These are phyloP conservation scores for Cryptocheilus praepositus DNA, from an alignment of 2,888 invertebrate genomes.

Conservation along the genomic window DNA sequence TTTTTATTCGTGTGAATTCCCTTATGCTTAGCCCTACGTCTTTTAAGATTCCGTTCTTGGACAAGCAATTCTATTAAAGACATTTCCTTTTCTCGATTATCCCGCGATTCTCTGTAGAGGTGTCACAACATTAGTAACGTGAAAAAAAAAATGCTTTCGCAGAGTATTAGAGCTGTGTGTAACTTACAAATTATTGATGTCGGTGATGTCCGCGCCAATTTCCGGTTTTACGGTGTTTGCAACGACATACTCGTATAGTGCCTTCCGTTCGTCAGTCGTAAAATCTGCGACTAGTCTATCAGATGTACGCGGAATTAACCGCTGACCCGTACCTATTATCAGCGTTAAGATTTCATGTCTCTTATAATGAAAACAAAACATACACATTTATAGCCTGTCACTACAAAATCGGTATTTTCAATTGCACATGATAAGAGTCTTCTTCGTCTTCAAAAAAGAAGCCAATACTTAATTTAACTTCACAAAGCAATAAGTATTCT, in stretches of 20 bases:
- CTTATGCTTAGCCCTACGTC: conserved; percentile 68
- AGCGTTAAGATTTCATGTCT: conserved; percentile 54
- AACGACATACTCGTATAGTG: conserved; percentile 70
- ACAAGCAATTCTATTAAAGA: conserved; percentile 65
- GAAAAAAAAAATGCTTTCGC: conserved; percentile 9
- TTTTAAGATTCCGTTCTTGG: conserved; percentile 69
- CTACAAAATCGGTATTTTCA: background rate
- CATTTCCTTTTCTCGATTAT: conserved; percentile 44
- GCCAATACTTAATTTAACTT: background rate
- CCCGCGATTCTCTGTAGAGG: conserved; percentile 44
- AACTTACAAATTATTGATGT: conserved; percentile 63
- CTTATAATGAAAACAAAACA: conserved; percentile 10
- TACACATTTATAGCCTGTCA: background rate
- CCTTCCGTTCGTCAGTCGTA: conserved; percentile 70
- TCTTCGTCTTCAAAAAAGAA: too few relatives aligned
- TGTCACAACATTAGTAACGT: background rate
- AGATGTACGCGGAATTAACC: conserved; percentile 72
- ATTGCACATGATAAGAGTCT: too few relatives aligned
- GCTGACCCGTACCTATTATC: conserved; percentile 66
- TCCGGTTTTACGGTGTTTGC: conserved; percentile 65
- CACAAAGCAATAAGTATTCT: background rate
- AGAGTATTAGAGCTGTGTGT: background rate
- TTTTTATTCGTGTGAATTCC: conserved; percentile 73
- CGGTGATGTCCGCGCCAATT: conserved; percentile 66
- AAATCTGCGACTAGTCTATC: conserved; percentile 72